Conservation (phyloP, 64 coral and sea anemone species). For the Actinia equina region DNA sequence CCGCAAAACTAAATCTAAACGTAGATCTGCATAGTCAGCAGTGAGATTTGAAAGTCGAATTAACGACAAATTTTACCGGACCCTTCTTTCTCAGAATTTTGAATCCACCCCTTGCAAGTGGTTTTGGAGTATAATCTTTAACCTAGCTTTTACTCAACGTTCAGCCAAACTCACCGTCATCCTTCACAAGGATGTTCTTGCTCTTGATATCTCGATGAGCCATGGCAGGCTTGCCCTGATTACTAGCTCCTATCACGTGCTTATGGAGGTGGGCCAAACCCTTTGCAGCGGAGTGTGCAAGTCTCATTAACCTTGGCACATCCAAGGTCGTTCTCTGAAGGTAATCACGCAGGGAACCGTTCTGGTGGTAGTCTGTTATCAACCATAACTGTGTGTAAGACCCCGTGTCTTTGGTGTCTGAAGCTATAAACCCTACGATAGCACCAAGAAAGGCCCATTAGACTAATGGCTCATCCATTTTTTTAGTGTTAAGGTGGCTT, state of each 20-base stretch:
- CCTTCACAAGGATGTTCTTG: constrained; percentile 95
- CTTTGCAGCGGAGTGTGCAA: constrained; percentile 64
- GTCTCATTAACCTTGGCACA: constrained; percentile 48
- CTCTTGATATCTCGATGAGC: constrained; percentile 94
- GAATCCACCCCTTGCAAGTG: too few relatives aligned
- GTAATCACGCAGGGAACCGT: constrained; percentile 87
- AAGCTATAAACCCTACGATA: constrained; percentile 82
- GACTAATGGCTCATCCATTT: too few relatives aligned
- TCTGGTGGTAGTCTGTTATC: constrained; percentile 82
- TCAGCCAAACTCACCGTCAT: constrained; percentile 64
- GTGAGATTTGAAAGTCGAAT: too few relatives aligned
- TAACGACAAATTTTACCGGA: too few relatives aligned
- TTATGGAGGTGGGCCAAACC: constrained; percentile 88
- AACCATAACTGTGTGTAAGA: constrained; percentile 84
- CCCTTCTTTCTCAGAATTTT: too few relatives aligned
- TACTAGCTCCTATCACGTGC: constrained; percentile 60
- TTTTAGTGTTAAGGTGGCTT: too few relatives aligned
- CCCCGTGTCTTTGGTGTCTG: constrained; percentile 93
- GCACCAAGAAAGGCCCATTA: too few relatives aligned
- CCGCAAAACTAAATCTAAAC: too few relatives aligned
- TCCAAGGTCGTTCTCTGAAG: constrained; percentile 55
- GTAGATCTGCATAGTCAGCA: too few relatives aligned
- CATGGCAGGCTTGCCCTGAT: constrained; percentile 89
- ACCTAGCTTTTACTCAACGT: neutral
- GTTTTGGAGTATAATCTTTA: neutral